Percentiles rank a stretch among this genome's conserved stretches.
Evolutionary conservation across 2,113 vertebrate species (phyloP).

Genomic region (Gallinago undulata): DNA sequence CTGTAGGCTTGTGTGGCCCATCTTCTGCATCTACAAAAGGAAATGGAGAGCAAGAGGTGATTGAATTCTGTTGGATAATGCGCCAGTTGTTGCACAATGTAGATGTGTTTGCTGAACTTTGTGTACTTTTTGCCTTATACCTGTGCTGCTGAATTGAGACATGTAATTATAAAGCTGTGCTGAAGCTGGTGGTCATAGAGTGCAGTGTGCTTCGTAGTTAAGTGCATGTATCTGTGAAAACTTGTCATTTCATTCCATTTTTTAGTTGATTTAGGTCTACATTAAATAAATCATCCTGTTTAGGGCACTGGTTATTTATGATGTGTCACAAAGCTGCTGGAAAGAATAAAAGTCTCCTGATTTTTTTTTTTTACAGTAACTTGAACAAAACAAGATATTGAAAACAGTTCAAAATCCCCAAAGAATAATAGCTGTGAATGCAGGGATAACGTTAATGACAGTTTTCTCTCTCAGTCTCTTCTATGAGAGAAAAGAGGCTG

Average conservation of each 20-base stretch:
- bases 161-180: not conserved
- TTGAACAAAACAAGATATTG: not conserved
- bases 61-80: not conserved
- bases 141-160: not conserved
- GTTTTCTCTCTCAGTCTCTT: not conserved
- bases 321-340: not conserved
- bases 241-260: not conserved
- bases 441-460: not conserved
- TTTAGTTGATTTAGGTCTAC: not conserved
- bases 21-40: not conserved
- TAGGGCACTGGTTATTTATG: not conserved
- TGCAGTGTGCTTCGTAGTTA: not conserved
- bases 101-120: not conserved
- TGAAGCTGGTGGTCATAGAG: not conserved
- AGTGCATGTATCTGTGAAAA: not conserved
- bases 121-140: not conserved
- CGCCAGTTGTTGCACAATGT: not conserved
- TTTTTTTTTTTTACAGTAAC: not conserved
- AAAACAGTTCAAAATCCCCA: not conserved
- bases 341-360: not conserved
- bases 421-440: not conserved
- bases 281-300: not conserved
- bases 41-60: not conserved
- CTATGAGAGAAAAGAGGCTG: not conserved
- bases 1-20: not conserved